Base-by-base conservation (phyloP, 2,888 invertebrate genomes). In the Tetranychus truncatus region DNA sequence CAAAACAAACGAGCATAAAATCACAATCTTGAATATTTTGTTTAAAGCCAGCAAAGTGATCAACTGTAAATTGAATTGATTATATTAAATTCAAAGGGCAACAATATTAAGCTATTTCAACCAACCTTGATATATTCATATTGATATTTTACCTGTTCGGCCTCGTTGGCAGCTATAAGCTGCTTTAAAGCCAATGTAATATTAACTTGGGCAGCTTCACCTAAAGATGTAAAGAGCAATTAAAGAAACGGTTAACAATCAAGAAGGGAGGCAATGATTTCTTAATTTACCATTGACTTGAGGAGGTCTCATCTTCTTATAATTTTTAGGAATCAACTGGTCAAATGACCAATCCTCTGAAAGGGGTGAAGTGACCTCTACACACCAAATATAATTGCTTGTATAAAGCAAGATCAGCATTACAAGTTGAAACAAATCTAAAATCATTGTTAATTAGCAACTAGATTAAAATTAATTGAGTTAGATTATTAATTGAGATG, bases 141-240 rank as follows among this genome's bases (percentile, higher is more conserved):
- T 55, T 55, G 20, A 20, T 20, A 20, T 11, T 24, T 69, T 69
- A 69, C 69, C 69, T 69, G 72, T 34, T 72, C 72, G 44, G 72
- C 72, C 20, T 72, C 72, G 20, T 72, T 72, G 34, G 46, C 46
- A 46, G 45, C 34, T 15, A 72, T 72, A 5, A 72, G 72, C 45
- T 72, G 72, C n/a, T n/a, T 72, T 45, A 72, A 11, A 15, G 2
- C 8, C n/a, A 72, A 20, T 9, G 44, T 45, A 5, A 72, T 6
- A 34, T 46, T 72, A 11, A 72, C 34, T 44, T 72, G 21, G 6
- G 46, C 20, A 11, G 72, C 34, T 20, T n/a, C 44, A 9, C 72
- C 69, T 69, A 8, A 24, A 20, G 21, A 20, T 24, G 11, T 1
- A 69, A 15, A 15, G 55, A 55, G 9, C 9, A 15, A 55, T 55